phyloP scores from a whole-genome alignment of 1,140 invertebrate genomes.

The Dysdera silvatica region DNA sequence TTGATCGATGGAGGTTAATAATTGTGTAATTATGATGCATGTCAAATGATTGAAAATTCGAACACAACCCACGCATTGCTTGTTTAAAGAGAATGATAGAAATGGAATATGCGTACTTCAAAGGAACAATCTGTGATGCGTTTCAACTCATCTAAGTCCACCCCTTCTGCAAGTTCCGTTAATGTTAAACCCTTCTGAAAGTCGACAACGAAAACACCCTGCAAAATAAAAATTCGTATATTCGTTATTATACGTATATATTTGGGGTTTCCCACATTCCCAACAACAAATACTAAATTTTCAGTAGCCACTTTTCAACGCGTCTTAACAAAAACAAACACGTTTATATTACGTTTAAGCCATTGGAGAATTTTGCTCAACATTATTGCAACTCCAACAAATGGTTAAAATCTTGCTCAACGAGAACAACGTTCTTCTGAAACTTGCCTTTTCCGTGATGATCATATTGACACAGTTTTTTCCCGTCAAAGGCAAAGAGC shows the following conservation, averaged over 20 bases:
- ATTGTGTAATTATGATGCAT: too few species aligned
- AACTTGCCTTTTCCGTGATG: conserved; percentile 82
- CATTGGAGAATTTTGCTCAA: neutral
- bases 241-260: neutral
- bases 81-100: too few species aligned
- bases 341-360: neutral
- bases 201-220: conserved; percentile 85
- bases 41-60: too few species aligned
- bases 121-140: conserved; percentile 77
- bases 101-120: conserved; percentile 50
- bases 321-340: neutral
- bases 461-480: conserved; percentile 88
- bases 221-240: conserved; percentile 37
- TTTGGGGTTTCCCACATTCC: neutral
- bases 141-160: conserved; percentile 72
- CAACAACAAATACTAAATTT: neutral
- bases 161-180: conserved; percentile 69
- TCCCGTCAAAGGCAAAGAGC: conserved; percentile 89
- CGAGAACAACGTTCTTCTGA: neutral
- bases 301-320: neutral
- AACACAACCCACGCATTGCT: too few species aligned
- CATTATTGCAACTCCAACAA: neutral
- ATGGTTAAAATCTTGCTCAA: neutral
- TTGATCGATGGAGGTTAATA: too few species aligned
- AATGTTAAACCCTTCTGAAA: conserved; percentile 64